Evolutionary conservation across 1,140 invertebrate species (phyloP).

Genomic region (Conus ventricosus): DNA sequence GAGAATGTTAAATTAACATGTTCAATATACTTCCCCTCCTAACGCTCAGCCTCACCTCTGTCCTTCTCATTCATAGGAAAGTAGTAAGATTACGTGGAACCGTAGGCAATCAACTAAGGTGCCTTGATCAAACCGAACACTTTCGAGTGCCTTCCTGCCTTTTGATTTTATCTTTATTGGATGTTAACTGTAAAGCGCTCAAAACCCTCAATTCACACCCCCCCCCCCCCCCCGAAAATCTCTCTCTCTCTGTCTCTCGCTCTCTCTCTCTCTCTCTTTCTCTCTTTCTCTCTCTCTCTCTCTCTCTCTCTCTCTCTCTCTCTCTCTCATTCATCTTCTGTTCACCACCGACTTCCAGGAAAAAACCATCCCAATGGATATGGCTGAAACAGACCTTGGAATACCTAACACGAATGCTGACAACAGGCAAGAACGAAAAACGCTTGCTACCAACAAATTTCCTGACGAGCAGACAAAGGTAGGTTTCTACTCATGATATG

Average conservation of each 20-base stretch:
- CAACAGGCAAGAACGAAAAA: neutral
- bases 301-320: neutral
- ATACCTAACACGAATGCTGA: neutral
- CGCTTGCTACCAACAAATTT: neutral
- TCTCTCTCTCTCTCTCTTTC: neutral
- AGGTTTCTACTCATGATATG: neutral
- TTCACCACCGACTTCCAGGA: neutral
- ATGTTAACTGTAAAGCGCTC: too few species aligned
- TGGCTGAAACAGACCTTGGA: neutral
- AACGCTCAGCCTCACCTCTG: too few species aligned
- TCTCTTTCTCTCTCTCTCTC: slow-evolving; percentile 1
- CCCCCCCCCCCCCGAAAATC: too few species aligned
- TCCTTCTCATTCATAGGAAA: too few species aligned
- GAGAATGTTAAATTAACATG: too few species aligned
- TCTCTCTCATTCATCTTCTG: neutral
- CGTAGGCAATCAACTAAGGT: too few species aligned
- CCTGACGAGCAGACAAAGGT: neutral
- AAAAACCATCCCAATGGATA: neutral
- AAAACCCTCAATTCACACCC: too few species aligned
- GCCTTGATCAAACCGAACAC: too few species aligned
- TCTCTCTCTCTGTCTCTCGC: neutral
- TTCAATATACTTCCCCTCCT: too few species aligned
- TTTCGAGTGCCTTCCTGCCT: too few species aligned
- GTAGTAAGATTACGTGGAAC: too few species aligned
- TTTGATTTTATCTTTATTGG: too few species aligned